phyloP scores from a whole-genome alignment of 1,140 invertebrate genomes.

The Camponotus floridanus region DNA sequence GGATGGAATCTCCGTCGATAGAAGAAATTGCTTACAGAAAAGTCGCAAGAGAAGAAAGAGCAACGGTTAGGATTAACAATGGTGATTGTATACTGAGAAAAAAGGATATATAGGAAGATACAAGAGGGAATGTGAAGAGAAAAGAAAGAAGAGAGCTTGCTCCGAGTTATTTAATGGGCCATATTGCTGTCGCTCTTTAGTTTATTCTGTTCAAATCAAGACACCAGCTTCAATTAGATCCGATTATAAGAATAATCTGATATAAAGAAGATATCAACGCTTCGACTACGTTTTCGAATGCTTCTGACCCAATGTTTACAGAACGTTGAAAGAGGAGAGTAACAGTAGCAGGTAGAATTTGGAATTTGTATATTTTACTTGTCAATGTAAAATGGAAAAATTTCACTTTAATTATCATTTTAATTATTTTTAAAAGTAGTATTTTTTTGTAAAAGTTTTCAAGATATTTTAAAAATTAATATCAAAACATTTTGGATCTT shows the following conservation, averaged over 20 bases:
- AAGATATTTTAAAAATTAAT: conserved; percentile 27
- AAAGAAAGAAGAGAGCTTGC: conserved; percentile 32
- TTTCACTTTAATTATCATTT: conserved; percentile 38
- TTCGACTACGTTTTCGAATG: conserved; percentile 34
- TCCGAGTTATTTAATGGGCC: conserved; percentile 60
- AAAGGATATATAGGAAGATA: neutral
- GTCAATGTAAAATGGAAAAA: conserved; percentile 14
- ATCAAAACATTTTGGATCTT: conserved; percentile 9
- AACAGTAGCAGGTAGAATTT: conserved; percentile 58
- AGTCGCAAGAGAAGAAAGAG: neutral
- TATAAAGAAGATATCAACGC: neutral
- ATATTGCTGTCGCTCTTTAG: conserved; percentile 24
- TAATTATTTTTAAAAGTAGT: conserved; percentile 36
- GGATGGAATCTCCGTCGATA: neutral
- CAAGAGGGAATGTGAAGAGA: neutral
- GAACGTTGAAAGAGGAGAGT: conserved; percentile 31
- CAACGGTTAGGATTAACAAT: neutral
- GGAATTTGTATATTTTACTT: conserved; percentile 11
- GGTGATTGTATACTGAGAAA: conserved; percentile 5
- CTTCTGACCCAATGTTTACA: conserved; percentile 48
- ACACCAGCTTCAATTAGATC: conserved; percentile 35
- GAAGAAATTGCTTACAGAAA: conserved; percentile 27
- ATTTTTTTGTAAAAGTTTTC: neutral
- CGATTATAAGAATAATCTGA: neutral
- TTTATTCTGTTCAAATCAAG: conserved; percentile 31